Base-by-base conservation (phyloP, 1,140 invertebrate genomes). In the Brachystomella parvula region DNA sequence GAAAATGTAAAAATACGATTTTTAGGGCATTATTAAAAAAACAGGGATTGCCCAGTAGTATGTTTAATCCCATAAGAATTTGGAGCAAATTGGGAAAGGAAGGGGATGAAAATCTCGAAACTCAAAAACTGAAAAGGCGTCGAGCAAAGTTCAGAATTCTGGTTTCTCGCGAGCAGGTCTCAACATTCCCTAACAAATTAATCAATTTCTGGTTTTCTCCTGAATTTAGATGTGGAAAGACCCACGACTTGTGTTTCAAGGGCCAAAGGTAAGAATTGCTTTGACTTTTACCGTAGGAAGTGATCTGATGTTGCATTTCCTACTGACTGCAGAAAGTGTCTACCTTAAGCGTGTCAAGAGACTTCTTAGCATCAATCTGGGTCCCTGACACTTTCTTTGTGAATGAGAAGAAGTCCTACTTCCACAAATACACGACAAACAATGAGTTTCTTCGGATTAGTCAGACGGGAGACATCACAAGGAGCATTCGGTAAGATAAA, bases 191-290 rank as follows among this genome's bases (percentile, higher is more conserved):
- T 83, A n/a, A n/a, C n/a, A n/a, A n/a, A n/a, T n/a, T n/a, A n/a
- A n/a, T n/a, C n/a, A n/a, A n/a, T n/a, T 94, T 97, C 84, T 97
- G 96, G 86, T 95, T 96, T 83, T 89, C 94, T 79, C 94, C 97
- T 39, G 19, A 39, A 9, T 39, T 39, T 39, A 39, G 84, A 93
- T 92, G 81, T 97, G 95, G 94, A 93, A 89, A 76, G 94, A 98
- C 81, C 89, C 90, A 70, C 83, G 94, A 75, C 83, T 97, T 75
- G 88, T 88, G 66, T 96, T 94, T 82, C 86, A 86, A 77, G 88
- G 90, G 79, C 82, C 88, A 90, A 90, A 75, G 78, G 67, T 75
- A 82, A 65, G 12, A 1, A 12, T 32, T 26, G 3, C 19, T 57
- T 35, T 19, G 29, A 30, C n/a, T n/a, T n/a, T n/a, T n/a, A n/a